Evolutionary conservation across 1,140 invertebrate species (phyloP), one percentile per base, ranked within the genome.

Genomic region (Lasaia peninsularis): DNA sequence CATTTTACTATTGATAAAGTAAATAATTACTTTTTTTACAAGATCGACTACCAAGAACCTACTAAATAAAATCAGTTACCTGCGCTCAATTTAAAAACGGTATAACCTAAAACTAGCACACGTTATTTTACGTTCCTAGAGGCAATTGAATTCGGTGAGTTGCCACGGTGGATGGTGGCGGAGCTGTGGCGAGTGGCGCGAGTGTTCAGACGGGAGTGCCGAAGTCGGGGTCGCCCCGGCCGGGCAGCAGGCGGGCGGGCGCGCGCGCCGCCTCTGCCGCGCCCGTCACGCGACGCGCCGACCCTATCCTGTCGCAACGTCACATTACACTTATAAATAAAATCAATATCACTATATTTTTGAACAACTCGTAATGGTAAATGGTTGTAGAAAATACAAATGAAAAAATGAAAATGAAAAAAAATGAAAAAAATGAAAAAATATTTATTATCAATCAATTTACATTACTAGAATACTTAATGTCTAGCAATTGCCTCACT

Each of bases 151-250:
- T 16, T 48, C 16, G 40, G 20, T 48, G 18, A 9, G 18, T 4
- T n/a, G 3, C 8, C 31, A 4, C 1, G 16, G 50, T 9, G 7
- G 6, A 8, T 2, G 12, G 14, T 52, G 14, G 20, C 12, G 20
- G 18, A 35, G 5, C 20, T 12, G 7, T 9, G 32, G 20, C 10
- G 34, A 34, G 31, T 37, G 32, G 21, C 6, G 14, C 20, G 24
- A 3, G 18, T 0, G 50, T 55, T 89, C 89, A 92, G 61, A 92
- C 91, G 18, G 91, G 91, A 10, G 91, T 92, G 44, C 91, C 91
- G 76, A 92, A 92, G 80, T 91, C 91, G 0, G 91, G 91, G 83
- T 92, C 91, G 6, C 91, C 91, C 62, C 90, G 89, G 34, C 91
- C 91, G 62, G 91, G 87, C 24, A 87, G 83, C 56, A 88, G 65